Base-by-base conservation (phyloP, 2,113 vertebrate species). In the Lasiurus borealis region DNA sequence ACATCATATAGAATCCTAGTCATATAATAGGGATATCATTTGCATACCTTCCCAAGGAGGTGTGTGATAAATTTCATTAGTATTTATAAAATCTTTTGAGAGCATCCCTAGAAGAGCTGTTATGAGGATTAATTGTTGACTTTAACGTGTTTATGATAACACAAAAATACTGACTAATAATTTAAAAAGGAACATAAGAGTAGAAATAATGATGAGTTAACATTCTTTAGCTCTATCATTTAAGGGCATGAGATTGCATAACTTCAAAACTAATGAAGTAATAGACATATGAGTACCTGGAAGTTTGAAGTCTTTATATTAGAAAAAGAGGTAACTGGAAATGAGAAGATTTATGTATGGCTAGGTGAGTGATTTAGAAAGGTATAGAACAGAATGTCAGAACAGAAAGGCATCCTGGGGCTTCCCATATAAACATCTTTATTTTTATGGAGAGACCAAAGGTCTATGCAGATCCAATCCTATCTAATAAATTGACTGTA, bases 61-160 rank as follows among this genome's bases (percentile, higher is more conserved):
- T 11, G 2, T 66, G 59, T 14, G 16, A 72, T 64, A 71, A 80
- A 96, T 89, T 92, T 93, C 84, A 94, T 96, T 91, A 87, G 59
- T 85, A 87, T 91, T 95, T 96, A 27, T 64, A 68, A 95, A 97
- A 91, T 71, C 50, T 89, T 94, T 85, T 73, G 59, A 91, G 80
- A 44, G 9, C 3, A 64, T 86, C 69, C 59, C 8, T 82, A 57
- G 68, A 94, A 94, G 87, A 87, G 31, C 40, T 90, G 59, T 84
- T 96, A 72, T 54, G 72, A 97, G 66, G 50, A 94, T 86, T 91
- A 93, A 87, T 62, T 81, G 83, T 94, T 91, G 80, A 89, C 75
- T 95, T 19, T 89, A 48, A 95, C 81, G 78, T n/a, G 29, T 73
- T 85, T 94, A 18, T 52, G 34, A 54, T 81, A 81, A 95, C 25